Conservation (phyloP, 2,888 invertebrate species). For the Epistrophe grossulariae region DNA sequence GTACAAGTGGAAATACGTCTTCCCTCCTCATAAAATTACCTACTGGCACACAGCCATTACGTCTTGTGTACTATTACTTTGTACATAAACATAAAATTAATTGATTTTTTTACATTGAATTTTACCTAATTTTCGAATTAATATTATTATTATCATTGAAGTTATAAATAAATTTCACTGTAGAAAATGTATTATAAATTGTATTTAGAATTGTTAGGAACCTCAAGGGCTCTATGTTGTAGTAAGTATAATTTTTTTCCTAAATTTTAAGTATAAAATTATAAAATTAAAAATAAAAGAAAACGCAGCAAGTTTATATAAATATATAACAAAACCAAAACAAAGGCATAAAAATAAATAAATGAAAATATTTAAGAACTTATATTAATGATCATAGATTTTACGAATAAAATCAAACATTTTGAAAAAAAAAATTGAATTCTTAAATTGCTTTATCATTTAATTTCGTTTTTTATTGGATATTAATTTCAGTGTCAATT, state of each 20-base stretch:
- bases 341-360: constrained; percentile 52
- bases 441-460: background rate
- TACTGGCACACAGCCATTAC: background rate
- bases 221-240: constrained; percentile 66
- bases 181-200: constrained; percentile 74
- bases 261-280: constrained; percentile 56
- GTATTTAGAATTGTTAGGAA: constrained; percentile 71
- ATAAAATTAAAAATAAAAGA: constrained; percentile 40
- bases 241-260: constrained; percentile 55
- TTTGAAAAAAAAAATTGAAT: constrained; percentile 64
- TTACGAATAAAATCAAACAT: constrained; percentile 73
- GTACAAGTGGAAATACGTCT: constrained; percentile 55
- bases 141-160: constrained; percentile 46
- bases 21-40: constrained; percentile 39
- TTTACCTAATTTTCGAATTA: constrained; percentile 30
- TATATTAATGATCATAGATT: constrained; percentile 68
- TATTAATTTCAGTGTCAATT: constrained; percentile 11
- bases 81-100: constrained; percentile 22
- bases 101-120: constrained; percentile 41
- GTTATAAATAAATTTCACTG: constrained; percentile 61
- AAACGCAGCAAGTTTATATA: constrained; percentile 52
- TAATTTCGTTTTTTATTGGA: background rate
- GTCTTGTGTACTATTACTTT: constrained; percentile 31
- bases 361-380: constrained; percentile 71
- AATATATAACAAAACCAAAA: constrained; percentile 39